Conservation (phyloP, 1,140 invertebrate species). For the Saccostrea echinata region DNA sequence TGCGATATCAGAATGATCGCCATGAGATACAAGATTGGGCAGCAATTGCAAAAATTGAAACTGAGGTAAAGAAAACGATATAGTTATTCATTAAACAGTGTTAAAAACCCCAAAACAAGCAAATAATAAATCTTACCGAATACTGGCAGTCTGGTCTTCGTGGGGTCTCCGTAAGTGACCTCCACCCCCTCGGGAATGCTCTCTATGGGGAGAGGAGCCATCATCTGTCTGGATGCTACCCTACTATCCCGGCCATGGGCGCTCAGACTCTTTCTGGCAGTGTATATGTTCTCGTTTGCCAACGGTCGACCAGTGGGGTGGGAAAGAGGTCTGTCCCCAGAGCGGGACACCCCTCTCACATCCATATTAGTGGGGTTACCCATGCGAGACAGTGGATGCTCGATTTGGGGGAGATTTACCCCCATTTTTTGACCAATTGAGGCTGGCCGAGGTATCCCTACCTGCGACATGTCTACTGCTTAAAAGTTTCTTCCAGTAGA, state of each 20-base stretch:
- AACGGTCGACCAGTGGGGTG: conserved; percentile 71
- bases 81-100: no score
- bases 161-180: conserved; percentile 74
- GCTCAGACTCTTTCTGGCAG: conserved; percentile 64
- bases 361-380: conserved; percentile 72
- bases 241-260: conserved; percentile 65
- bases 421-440: conserved; percentile 60
- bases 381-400: conserved; percentile 74
- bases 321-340: conserved; percentile 66
- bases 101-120: background rate
- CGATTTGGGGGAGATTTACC: conserved; percentile 69
- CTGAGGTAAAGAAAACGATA: no score
- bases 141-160: conserved; percentile 74
- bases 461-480: conserved; percentile 68
- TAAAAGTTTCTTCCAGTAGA: conserved; percentile 36
- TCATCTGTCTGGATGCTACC: conserved; percentile 36
- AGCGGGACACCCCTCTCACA: conserved; percentile 73
- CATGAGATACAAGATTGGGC: no score
- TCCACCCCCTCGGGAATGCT: conserved; percentile 77
- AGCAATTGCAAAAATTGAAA: no score
- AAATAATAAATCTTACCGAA: conserved; percentile 74
- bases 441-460: conserved; percentile 67
- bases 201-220: conserved; percentile 61
- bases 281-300: conserved; percentile 66
- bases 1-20: no score